Conservation (phyloP, 2,113 vertebrate species). For the Xiphorhynchus elegans region DNA sequence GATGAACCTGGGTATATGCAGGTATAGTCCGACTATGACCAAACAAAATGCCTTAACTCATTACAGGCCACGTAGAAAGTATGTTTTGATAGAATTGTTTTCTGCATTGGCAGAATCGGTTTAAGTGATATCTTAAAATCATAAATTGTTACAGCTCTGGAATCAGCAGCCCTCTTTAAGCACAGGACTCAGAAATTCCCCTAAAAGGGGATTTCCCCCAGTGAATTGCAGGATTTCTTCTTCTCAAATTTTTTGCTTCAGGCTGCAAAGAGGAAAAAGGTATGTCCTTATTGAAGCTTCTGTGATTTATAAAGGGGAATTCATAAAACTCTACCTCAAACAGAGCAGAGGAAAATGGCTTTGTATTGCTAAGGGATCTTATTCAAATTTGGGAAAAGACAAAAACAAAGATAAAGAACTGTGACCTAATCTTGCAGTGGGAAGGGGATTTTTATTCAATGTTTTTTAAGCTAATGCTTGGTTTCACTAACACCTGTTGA, state of each 20-base stretch:
- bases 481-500: background rate
- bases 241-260: background rate
- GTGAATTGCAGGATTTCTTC: background rate
- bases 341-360: background rate
- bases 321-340: background rate
- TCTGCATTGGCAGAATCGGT: background rate
- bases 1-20: background rate
- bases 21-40: background rate
- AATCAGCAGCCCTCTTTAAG: background rate
- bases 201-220: background rate
- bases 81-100: background rate
- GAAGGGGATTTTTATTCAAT: background rate
- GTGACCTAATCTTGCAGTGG: background rate
- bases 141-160: background rate
- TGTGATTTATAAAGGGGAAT: background rate
- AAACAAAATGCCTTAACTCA: background rate
- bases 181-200: background rate
- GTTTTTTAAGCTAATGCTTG: background rate
- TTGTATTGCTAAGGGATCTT: background rate
- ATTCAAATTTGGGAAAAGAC: background rate
- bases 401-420: background rate
- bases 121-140: background rate
- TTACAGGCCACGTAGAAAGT: background rate
- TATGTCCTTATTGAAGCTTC: background rate
- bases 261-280: background rate